Conservation (phyloP, 2,888 invertebrate genomes). For the Netelia fuscicornis region DNA sequence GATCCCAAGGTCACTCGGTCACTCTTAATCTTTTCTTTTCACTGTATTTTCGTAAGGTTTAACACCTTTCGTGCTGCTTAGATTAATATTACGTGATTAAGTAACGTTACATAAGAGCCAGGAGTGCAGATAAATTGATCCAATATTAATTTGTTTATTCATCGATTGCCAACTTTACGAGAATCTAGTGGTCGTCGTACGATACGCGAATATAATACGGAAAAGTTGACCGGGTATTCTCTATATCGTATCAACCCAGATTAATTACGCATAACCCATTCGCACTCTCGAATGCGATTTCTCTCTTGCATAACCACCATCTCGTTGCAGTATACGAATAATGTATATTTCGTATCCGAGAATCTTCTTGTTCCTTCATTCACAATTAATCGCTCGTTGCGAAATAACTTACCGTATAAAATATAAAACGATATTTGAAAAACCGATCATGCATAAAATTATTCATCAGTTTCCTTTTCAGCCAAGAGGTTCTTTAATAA, state of each 20-base stretch:
- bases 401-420: slow-evolving; percentile 19
- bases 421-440: neutral
- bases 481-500: too few relatives aligned
- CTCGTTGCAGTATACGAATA: slow-evolving; percentile 18
- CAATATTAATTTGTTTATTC: too few relatives aligned
- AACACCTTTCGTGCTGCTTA: too few relatives aligned
- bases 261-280: slow-evolving; percentile 59
- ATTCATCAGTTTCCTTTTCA: too few relatives aligned
- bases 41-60: too few relatives aligned
- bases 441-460: neutral
- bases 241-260: slow-evolving; percentile 47
- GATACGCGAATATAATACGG: slow-evolving; percentile 35
- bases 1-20: too few relatives aligned
- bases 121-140: too few relatives aligned
- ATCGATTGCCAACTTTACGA: too few relatives aligned
- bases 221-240: slow-evolving; percentile 21
- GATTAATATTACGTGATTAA: too few relatives aligned
- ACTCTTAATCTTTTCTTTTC: too few relatives aligned
- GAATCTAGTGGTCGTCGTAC: neutral
- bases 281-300: slow-evolving; percentile 55
- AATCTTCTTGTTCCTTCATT: slow-evolving; percentile 36
- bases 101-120: too few relatives aligned
- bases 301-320: slow-evolving; percentile 46
- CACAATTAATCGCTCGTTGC: slow-evolving; percentile 49
- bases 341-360: slow-evolving; percentile 17